Percentiles rank a stretch among this genome's conserved stretches.
Conservation (phyloP, 2,113 vertebrate species). For the Saguinus imperator region DNA sequence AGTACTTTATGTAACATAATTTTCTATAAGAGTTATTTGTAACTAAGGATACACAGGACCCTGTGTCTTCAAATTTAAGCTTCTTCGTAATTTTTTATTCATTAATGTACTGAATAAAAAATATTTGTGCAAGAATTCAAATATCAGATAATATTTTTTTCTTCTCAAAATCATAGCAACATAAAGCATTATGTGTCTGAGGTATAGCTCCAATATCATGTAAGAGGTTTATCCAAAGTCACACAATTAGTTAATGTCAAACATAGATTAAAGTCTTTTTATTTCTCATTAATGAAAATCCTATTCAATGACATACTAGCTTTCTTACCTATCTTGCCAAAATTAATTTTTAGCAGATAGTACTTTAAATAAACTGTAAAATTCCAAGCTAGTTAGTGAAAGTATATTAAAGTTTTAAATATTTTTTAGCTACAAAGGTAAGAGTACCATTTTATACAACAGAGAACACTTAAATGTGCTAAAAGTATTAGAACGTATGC, state of each 20-base stretch:
- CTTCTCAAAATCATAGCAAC: not conserved
- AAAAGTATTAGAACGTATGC: not conserved
- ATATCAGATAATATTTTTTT: not conserved
- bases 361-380: slow-evolving; percentile 18
- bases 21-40: not conserved
- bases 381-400: not conserved
- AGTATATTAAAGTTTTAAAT: not conserved
- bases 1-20: not conserved
- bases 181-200: not conserved
- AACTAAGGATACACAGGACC: not conserved
- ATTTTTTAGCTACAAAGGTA: not conserved
- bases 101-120: not conserved
- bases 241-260: not conserved
- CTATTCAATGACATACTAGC: not conserved
- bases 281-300: not conserved
- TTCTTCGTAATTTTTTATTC: not conserved
- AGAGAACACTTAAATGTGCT: not conserved
- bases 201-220: not conserved
- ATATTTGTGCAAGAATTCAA: not conserved
- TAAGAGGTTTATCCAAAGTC: not conserved
- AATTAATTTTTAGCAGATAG: not conserved
- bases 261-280: not conserved
- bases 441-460: not conserved
- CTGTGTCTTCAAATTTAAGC: not conserved
- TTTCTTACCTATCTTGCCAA: not conserved